Conservation (phyloP, 2,113 vertebrate genomes). For the Gavialis gangeticus region DNA sequence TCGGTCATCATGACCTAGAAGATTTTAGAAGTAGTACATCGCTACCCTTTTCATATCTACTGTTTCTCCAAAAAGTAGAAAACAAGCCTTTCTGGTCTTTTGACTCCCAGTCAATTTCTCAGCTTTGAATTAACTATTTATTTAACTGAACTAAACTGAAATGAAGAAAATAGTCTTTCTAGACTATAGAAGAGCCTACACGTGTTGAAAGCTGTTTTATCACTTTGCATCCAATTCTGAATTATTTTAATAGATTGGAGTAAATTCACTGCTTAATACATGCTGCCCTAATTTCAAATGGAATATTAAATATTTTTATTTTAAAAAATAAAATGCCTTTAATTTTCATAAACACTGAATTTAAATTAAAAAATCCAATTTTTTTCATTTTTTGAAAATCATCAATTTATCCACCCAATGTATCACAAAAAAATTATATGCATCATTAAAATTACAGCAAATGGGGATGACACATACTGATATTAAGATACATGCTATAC, state of each 20-base stretch:
- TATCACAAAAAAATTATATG: slow-evolving; percentile 26
- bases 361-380: not conserved
- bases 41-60: not conserved
- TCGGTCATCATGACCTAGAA: not conserved
- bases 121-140: not conserved
- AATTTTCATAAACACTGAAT: not conserved
- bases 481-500: not conserved
- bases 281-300: not conserved
- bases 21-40: not conserved
- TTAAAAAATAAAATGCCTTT: not conserved
- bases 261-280: not conserved
- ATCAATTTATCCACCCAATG: not conserved
- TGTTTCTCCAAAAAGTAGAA: not conserved
- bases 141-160: not conserved
- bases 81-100: not conserved
- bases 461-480: not conserved
- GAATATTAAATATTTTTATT: not conserved
- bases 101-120: not conserved
- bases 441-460: not conserved
- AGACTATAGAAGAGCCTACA: not conserved
- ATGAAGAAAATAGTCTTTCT: fast-evolving
- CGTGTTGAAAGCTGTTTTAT: not conserved
- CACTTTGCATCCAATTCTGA: not conserved
- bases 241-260: not conserved
- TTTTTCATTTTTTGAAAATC: not conserved